Evolutionary conservation across 1,140 invertebrate genomes (phyloP).

Genomic region (Maniola jurtina): DNA sequence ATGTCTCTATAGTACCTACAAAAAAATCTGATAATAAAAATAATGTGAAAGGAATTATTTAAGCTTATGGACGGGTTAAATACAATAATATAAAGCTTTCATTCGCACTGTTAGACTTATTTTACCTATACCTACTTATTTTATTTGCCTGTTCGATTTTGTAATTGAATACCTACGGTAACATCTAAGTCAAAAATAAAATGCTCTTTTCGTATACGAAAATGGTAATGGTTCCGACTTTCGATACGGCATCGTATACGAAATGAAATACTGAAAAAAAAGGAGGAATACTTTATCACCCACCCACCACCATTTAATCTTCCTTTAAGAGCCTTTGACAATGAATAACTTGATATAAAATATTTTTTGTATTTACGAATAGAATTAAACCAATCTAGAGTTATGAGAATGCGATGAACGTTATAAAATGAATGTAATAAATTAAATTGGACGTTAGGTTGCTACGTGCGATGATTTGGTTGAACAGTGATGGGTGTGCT

Average conservation of each 20-base stretch:
- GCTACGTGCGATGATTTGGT: conserved; percentile 53
- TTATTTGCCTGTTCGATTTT: not conserved
- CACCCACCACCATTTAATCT: too few relatives aligned
- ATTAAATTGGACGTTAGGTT: not conserved
- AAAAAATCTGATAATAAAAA: conserved; percentile 2
- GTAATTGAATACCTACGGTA: not conserved
- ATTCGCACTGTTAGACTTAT: not conserved
- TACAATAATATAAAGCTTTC: conserved; percentile 3
- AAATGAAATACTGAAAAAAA: too few relatives aligned
- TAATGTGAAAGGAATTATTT: not conserved
- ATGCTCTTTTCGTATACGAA: too few relatives aligned
- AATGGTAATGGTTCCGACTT: too few relatives aligned
- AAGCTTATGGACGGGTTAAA: not conserved
- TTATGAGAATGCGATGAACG: not conserved
- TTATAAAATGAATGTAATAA: conserved; percentile 5
- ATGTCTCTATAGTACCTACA: not conserved
- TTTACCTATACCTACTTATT: not conserved
- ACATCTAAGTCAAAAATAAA: not conserved
- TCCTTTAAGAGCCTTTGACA: too few relatives aligned
- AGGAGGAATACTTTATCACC: too few relatives aligned
- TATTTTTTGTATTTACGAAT: too few relatives aligned
- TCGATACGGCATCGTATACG: too few relatives aligned
- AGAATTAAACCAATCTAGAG: not conserved
- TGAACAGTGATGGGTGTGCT: conserved; percentile 67
- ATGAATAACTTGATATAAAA: too few relatives aligned